Evolutionary conservation across 2,888 invertebrate genomes (phyloP), one percentile per base, ranked within the genome.

Genomic region (Nysson spinosus): DNA sequence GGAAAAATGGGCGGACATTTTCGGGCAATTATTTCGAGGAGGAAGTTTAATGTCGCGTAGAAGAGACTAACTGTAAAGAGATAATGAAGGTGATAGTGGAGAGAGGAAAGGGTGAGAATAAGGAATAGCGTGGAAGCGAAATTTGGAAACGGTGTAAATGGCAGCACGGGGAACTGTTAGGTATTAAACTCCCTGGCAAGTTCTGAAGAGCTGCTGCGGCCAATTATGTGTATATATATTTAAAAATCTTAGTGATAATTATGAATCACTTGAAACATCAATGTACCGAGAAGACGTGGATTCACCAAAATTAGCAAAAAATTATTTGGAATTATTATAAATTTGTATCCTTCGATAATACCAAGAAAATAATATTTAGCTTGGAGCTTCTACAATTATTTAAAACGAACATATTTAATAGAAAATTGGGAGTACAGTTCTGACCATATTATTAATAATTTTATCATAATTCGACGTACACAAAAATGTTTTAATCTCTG

Each of bases 101-200:
- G 30, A 32, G 28, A n/a, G 34, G 35, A 49, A 40, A 19, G 22
- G 5, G 9, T 22, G 16, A 35, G 47, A 43, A 54, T 26, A 46
- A 52, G 30, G 22, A 42, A 40, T 34, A 34, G 19, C 26, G 32
- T 11, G 32, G 28, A 42, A 20, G 39, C n/a, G 66, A 67, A 64
- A 65, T 66, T 69, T 51, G 49, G 57, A 54, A n/a, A 58, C 37
- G 24, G 58, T 66, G 66, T 63, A 64, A 75, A 78, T 57, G 76
- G 66, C 63, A 66, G 78, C 62, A 69, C 40, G 44, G 78, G 72
- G 78, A 78, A 65, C 63, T 72, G 72, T 78, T 74, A 68, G 50
- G 60, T 72, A 69, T 74, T 77, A 77, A 78, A 74, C 66, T 76
- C 54, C 24, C 51, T n/a, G n/a, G n/a, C n/a, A n/a, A n/a, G n/a